Evolutionary conservation across 2,888 invertebrate genomes (phyloP).

Genomic region (Neria commutata): DNA sequence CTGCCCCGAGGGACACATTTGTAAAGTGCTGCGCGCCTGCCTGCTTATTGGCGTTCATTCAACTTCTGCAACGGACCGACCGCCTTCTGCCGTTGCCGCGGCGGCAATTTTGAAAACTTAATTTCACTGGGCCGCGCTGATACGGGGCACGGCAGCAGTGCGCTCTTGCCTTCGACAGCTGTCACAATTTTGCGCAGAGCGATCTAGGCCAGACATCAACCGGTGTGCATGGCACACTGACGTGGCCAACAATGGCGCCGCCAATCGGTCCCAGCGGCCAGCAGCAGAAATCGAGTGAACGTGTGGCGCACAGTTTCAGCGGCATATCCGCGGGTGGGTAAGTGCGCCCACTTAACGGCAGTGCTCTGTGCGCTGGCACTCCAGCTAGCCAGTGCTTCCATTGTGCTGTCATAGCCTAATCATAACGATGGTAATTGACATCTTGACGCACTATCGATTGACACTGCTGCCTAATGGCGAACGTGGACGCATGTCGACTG

Average conservation of each 20-base stretch:
- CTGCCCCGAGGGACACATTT: neutral
- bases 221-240: neutral
- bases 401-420: slow-evolving; percentile 5
- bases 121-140: too few relatives aligned
- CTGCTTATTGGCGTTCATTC: neutral
- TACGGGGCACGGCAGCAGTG: too few relatives aligned
- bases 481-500: slow-evolving; percentile 6
- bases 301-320: too few relatives aligned
- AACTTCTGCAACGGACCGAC: neutral
- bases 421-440: slow-evolving; percentile 13
- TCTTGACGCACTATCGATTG: slow-evolving; percentile 4
- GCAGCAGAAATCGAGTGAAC: too few relatives aligned
- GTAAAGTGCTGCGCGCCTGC: neutral
- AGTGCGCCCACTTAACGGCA: too few relatives aligned
- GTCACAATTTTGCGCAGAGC: too few relatives aligned
- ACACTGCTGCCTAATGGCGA: slow-evolving; percentile 6
- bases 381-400: too few relatives aligned
- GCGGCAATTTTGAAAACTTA: neutral
- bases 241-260: neutral
- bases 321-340: too few relatives aligned
- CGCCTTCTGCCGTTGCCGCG: neutral
- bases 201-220: neutral
- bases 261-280: neutral
- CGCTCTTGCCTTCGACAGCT: too few relatives aligned
- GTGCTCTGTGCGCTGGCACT: too few relatives aligned